A percentile compares a stretch with the other conserved stretches of the same genome.
phyloP scores from a whole-genome alignment of 2,797 vertebrate genomes.

The Anguilla megastoma region DNA sequence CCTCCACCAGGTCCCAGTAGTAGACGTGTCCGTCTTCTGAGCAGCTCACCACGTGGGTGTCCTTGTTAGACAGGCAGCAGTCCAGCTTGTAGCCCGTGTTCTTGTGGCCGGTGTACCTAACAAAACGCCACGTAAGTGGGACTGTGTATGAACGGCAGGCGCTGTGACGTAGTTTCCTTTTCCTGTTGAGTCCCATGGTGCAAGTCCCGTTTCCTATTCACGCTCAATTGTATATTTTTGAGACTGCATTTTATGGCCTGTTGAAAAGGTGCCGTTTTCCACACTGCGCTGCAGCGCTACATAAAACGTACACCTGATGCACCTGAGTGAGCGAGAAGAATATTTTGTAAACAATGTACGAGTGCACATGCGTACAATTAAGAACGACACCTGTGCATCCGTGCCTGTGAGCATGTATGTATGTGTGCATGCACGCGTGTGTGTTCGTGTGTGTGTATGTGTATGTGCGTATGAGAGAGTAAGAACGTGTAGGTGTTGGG shows the following conservation, averaged over 20 bases:
- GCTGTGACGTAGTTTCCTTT: neutral
- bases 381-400: neutral
- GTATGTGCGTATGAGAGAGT: neutral
- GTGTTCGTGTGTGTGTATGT: neutral
- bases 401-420: neutral
- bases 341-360: neutral
- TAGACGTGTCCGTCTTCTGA: constrained; percentile 91
- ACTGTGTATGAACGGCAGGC: neutral
- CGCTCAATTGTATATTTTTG: neutral
- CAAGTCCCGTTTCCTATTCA: neutral
- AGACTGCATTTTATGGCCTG: neutral
- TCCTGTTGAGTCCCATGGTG: no score
- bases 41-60: constrained; percentile 88
- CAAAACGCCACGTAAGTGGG: neutral
- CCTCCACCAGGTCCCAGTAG: constrained; percentile 85
- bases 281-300: neutral
- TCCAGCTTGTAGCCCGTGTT: constrained; percentile 90
- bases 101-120: constrained; percentile 86
- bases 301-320: neutral
- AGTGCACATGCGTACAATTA: neutral
- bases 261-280: neutral
- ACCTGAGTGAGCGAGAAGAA: neutral
- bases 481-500: no score
- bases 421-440: neutral
- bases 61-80: constrained; percentile 84